Evolutionary conservation across 2,888 invertebrate genomes (phyloP).

Genomic region (Macaria liturata): DNA sequence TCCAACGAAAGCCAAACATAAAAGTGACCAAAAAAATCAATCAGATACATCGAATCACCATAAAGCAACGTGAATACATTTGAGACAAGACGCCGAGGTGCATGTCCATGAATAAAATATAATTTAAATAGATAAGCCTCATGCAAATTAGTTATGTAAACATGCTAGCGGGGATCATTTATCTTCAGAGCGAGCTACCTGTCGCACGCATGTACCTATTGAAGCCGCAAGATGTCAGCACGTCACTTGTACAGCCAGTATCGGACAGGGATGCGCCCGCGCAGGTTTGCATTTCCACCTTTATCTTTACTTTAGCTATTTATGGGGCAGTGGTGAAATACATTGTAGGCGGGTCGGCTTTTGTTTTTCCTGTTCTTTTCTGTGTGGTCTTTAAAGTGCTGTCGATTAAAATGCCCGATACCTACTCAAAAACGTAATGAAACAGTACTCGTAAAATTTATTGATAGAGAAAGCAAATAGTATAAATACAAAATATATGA

Average conservation of each 20-base stretch:
- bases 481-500: no score
- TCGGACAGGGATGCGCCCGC: constrained; percentile 9
- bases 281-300: constrained; percentile 5
- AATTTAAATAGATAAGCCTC: constrained; percentile 28
- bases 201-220: constrained; percentile 34
- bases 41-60: no score
- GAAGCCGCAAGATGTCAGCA: constrained; percentile 21
- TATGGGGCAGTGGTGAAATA: constrained; percentile 10
- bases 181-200: constrained; percentile 37
- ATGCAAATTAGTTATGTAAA: constrained; percentile 33
- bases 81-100: background rate
- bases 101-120: constrained; percentile 18
- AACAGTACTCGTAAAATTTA: no score
- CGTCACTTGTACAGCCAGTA: constrained; percentile 4
- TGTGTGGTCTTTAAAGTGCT: no score
- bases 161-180: constrained; percentile 36
- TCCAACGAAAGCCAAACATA: no score
- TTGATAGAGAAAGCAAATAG: no score
- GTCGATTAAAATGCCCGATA: no score
- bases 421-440: no score
- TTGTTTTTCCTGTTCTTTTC: background rate
- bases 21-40: no score
- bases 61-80: no score
- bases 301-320: constrained; percentile 17
- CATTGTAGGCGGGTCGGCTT: background rate